Base-by-base conservation (phyloP, 1,140 invertebrate species). In the Drosophila persimilis region DNA sequence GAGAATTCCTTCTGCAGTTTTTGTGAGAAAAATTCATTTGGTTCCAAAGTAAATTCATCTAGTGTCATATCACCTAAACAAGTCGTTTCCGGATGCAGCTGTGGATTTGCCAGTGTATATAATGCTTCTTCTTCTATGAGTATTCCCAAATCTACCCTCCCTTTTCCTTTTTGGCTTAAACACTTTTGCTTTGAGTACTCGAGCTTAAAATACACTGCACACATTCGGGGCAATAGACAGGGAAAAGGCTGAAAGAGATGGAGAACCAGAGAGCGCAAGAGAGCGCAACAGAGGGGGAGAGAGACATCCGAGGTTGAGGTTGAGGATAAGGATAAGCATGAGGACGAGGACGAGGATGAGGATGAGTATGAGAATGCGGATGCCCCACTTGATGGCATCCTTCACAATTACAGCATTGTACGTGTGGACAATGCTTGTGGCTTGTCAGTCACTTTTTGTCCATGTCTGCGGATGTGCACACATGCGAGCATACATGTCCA, bases 381-480 rank as follows among this genome's bases (percentile, higher is more conserved):
- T 76, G 56, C 72, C 72, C 72, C 74, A 88, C 83, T 88, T 88
- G 84, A 88, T 88, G 84, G 67, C 83, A 88, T 88, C 84, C 83
- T 88, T 88, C 84, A 88, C 71, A 89, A 89, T 88, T 88, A 88
- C 83, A 88, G 79, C 76, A 83, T 81, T 80, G 77, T 86, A 70
- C 77, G 72, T 80, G 73, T 77, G 78, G 78, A 80, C 78, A 81
- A 77, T 80, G 73, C 78, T 80, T 85, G 72, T 76, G 64, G 78
- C 72, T 73, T 80, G 78, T 81, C 78, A 77, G 73, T 80, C 67
- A 80, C 62, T 80, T 80, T 64, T 58, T 70, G 59, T 64, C 45
- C 50, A 46, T 69, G 69, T 69, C 57, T 62, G 53, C 56, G 62
- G 56, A 52, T 54, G 61, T 63, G 51, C 76, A 9, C 72, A 46